Evolutionary conservation across 2,888 invertebrate genomes (phyloP), one percentile per base, ranked within the genome.

Genomic region (Pristionchus maxplancki): DNA sequence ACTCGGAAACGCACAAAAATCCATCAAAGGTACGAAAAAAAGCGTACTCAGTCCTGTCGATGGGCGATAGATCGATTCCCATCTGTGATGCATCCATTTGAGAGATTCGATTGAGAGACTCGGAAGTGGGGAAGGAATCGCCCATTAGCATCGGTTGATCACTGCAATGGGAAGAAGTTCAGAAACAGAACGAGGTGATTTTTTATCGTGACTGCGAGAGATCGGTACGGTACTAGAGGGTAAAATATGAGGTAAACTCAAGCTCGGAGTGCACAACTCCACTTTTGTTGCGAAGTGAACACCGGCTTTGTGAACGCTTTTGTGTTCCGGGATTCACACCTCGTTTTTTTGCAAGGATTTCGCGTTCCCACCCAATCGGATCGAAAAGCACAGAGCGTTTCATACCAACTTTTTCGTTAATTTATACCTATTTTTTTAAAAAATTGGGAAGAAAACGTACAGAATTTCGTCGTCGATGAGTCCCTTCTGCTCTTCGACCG

Each of bases 391-490:
- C 58, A 58, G 9, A 20, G 24, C 58, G 58, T 58, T 58, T 8
- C 2, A n/a, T 0, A 20, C 20, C 6, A 58, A 58, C 1, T 8
- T 0, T 71, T 37, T 24, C 11, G 8, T 28, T 8, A 71, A 37
- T 11, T 4, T 0, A 1, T 20, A 15, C n/a, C n/a, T n/a, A n/a
- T n/a, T n/a, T n/a, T n/a, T n/a, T n/a, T n/a, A 0, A 37, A 71
- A 71, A 71, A 40, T 4, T 11, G 20, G 64, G 13, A 3, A 15
- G 44, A 34, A 58, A 58, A 82, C 86, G 2, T n/a, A 88, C 88
- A 88, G 67, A 48, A 88, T 88, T n/a, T 88, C 88, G 71, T 88
- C 88, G 83, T 88, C 88, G 67, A 88, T 88, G 62, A 88, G 88
- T n/a, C 88, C 88, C 67, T 83, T 81, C 34, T 81, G 82, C 83